These are phyloP conservation scores for Decapterus maruadsi DNA, from an alignment of 2,797 vertebrate species.

Conservation along the genomic window DNA sequence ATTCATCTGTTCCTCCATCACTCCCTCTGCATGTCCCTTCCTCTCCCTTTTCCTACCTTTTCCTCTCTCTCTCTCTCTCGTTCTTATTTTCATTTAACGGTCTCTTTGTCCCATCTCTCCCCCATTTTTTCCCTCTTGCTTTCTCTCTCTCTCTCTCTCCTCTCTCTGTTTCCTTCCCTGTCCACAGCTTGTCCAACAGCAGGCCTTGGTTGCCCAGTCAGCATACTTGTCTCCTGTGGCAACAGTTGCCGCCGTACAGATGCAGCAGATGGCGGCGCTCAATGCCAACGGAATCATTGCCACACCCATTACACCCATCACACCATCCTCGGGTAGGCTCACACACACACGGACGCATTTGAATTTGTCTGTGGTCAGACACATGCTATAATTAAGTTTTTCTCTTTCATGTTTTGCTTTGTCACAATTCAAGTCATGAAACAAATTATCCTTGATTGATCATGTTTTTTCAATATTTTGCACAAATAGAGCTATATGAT, in stretches of 20 bases:
- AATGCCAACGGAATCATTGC: slow-evolving; percentile 94
- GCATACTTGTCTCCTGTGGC: slow-evolving; percentile 97
- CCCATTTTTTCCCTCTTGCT: not conserved
- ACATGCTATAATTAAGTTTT: slow-evolving; percentile 1
- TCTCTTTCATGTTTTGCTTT: not conserved
- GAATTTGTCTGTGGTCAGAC: not conserved
- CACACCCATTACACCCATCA: slow-evolving; percentile 88
- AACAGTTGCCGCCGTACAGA: slow-evolving; percentile 94
- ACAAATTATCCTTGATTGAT: not conserved
- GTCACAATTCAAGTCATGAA: slow-evolving; percentile 6
- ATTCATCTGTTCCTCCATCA: slow-evolving; percentile 84
- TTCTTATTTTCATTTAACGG: slow-evolving; percentile 54
- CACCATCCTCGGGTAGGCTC: slow-evolving; percentile 84
- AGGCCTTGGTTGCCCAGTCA: slow-evolving; percentile 94
- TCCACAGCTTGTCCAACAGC: slow-evolving; percentile 94
- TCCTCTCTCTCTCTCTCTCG: slow-evolving; percentile 34
- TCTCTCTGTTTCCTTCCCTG: slow-evolving; percentile 53
- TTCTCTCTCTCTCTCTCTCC: slow-evolving; percentile 26
- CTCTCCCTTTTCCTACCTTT: slow-evolving; percentile 49
- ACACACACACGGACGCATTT: slow-evolving; percentile 18
- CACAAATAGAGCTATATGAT: not conserved
- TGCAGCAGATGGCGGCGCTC: slow-evolving; percentile 96
- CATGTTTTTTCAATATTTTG: not conserved
- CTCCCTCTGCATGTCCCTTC: slow-evolving; percentile 72
- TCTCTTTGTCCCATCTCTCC: slow-evolving; percentile 41